Evolutionary conservation across 2,797 vertebrate species (phyloP), one percentile per base, ranked within the genome.

Genomic region (Phoeniculus purpureus): DNA sequence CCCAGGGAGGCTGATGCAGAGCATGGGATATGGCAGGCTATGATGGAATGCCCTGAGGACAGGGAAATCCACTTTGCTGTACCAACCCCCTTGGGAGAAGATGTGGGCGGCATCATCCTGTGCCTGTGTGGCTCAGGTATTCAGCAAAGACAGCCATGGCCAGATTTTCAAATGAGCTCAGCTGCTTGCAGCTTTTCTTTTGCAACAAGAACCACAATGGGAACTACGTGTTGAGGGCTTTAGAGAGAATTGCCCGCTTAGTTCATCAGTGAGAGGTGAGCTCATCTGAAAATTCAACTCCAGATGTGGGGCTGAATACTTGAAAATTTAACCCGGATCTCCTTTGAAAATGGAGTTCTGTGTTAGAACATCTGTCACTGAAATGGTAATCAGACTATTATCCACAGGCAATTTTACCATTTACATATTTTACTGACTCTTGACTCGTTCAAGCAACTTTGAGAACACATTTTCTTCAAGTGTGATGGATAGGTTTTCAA

Each of bases 221-320:
- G 65, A 92, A 25, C 70, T 80, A 72, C 48, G 34, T 9, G 15
- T 72, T 0, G 1, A 90, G 81, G 59, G 55, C 79, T 94, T 82
- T 93, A 23, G 7, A 66, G 85, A 94, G 89, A 94, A 94, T 94
- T 91, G 94, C 93, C 92, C 86, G 29, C 84, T 94, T 79, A 84
- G 50, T 87, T 85, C 78, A 72, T 92, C 73, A 91, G 74, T 1
- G 22, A 94, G 88, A 95, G 94, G 91, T 94, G 75, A 94, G 86
- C 90, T 94, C 88, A 93, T 95, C 86, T 87, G 84, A 92, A 95
- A 93, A 93, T 78, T 92, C 93, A 93, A 79, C 95, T 96, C 95
- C 95, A 96, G 95, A 96, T 96, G 95, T 95, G 91, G 94, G 93
- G 67, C 74, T 96, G 94, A 96, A 95, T 95, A 62, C 94, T 94